Evolutionary conservation across 2,797 vertebrate genomes (phyloP), one percentile per base, ranked within the genome.

Genomic region (Iguana delicatissima): DNA sequence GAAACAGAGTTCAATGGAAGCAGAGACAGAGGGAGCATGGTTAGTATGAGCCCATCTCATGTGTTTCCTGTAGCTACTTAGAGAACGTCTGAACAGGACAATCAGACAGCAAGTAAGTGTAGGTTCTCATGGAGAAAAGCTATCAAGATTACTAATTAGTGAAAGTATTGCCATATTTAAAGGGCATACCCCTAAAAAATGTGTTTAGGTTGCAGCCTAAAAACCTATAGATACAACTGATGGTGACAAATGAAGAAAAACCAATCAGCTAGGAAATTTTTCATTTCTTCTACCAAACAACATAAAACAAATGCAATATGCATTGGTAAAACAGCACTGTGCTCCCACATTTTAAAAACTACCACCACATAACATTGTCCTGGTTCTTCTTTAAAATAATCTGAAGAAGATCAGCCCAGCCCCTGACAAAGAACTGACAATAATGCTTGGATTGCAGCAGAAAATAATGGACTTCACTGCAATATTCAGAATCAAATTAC

Each of bases 401-500:
- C 16, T 55, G 6, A 67, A 84, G 38, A 24, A 35, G 6, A 62
- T 24, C n/a, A 62, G 20, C 14, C 79, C 50, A 80, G 38, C 4
- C 57, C n/a, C 35, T 62, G 12, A 29, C 12, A 59, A 86, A 85
- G 22, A 86, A 86, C 55, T 38, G 55, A 62, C 73, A 64, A 42
- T 62, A 62, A 16, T 77, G 42, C 59, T 86, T 86, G 1, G 16
- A 32, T 42, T 86, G 55, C 73, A 46, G 55, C n/a, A 85, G 42
- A 73, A 85, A 55, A 72, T n/a, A 50, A 72, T 46, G 2, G 6
- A 50, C 64, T 4, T 38, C n/a, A 50, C 26, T 84, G 16, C 46
- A 84, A 77, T 55, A 29, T 74, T 29, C 64, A 55, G 8, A 86
- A 86, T 62, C 13, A 76, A 77, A 86, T 86, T 86, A 86, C 85